Conservation (phyloP, 2,797 vertebrate species). For the Hoplostethus atlanticus region DNA sequence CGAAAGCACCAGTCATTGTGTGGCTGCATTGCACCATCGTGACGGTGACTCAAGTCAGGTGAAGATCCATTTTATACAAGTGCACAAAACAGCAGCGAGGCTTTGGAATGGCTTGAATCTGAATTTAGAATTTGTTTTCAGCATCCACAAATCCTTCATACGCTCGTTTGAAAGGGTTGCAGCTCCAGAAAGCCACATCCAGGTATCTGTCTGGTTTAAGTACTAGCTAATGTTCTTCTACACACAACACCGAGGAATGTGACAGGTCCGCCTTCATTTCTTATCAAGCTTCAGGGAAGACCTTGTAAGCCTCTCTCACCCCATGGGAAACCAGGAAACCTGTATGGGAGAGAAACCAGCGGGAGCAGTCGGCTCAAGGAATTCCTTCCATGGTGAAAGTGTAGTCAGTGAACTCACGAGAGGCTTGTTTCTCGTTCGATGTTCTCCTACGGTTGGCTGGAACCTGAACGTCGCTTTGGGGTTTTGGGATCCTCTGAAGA, state of each 20-base stretch:
- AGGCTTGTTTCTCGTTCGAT: slow-evolving; percentile 9
- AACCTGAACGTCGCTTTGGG: slow-evolving; percentile 14
- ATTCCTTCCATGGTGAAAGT: too few species aligned
- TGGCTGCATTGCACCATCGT: slow-evolving; percentile 36
- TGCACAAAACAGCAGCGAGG: slow-evolving; percentile 49
- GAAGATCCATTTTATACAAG: slow-evolving; percentile 38
- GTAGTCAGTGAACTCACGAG: too few species aligned
- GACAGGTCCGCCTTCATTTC: slow-evolving; percentile 61
- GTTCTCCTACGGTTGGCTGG: slow-evolving; percentile 28
- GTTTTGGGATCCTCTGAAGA: slow-evolving; percentile 5
- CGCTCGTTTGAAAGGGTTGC: slow-evolving; percentile 21
- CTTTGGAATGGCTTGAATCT: neutral
- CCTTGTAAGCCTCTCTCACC: slow-evolving; percentile 46
- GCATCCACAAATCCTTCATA: slow-evolving; percentile 6
- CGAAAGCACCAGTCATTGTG: slow-evolving; percentile 9
- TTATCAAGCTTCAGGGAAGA: slow-evolving; percentile 65
- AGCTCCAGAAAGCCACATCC: slow-evolving; percentile 42
- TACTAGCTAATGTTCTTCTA: slow-evolving; percentile 34
- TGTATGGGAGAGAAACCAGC: too few species aligned
- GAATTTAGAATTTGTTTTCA: slow-evolving; percentile 1
- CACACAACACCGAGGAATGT: slow-evolving; percentile 49
- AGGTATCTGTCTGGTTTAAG: slow-evolving; percentile 52
- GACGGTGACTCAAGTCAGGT: slow-evolving; percentile 31
- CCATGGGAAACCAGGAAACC: too few species aligned
- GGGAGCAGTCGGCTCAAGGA: too few species aligned